Evolutionary conservation across 2,797 vertebrate species (phyloP), one percentile per base, ranked within the genome.

Genomic region (Lagocephalus sceleratus): DNA sequence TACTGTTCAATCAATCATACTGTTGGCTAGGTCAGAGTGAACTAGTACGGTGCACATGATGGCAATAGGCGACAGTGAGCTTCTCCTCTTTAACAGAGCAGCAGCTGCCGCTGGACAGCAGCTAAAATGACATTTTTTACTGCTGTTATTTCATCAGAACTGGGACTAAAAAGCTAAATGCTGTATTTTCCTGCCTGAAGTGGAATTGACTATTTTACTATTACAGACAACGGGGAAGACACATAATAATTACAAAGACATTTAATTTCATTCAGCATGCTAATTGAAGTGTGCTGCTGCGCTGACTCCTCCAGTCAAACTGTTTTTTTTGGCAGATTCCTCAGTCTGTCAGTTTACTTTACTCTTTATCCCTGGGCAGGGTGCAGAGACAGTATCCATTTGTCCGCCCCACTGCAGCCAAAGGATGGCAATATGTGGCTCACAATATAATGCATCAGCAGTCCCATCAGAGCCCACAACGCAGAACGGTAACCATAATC

Each of bases 381-480:
- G 47, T 76, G 69, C 66, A 45, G 50, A 58, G 54, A 46, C 78
- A 51, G 57, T 23, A 73, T 72, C 74, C 75, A 75, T 76, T 78
- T 71, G 57, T 58, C 64, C 17, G 48, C 69, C 72, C 39, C 38
- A 69, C 80, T 76, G 66, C 67, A 69, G 74, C 74, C 72, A 26
- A 59, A 50, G 47, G 51, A 65, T 20, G 23, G 67, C 57, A 66
- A 83, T 75, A 69, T 76, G 73, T 79, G 82, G 49, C 68, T 71
- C 57, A 71, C 80, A 83, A 81, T 81, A 83, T 82, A 82, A 85
- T 76, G 84, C 81, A 84, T 83, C 68, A 59, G 22, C 78, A 58
- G 78, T 87, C 79, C 86, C 79, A 86, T 87, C 84, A 85, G 84
- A 82, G 70, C 46, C 61, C 68, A 68, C 75, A 77, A 81, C 57